Evolutionary conservation across 2,797 vertebrate species (phyloP).

Genomic region (Muraenolepis orangiensis): DNA sequence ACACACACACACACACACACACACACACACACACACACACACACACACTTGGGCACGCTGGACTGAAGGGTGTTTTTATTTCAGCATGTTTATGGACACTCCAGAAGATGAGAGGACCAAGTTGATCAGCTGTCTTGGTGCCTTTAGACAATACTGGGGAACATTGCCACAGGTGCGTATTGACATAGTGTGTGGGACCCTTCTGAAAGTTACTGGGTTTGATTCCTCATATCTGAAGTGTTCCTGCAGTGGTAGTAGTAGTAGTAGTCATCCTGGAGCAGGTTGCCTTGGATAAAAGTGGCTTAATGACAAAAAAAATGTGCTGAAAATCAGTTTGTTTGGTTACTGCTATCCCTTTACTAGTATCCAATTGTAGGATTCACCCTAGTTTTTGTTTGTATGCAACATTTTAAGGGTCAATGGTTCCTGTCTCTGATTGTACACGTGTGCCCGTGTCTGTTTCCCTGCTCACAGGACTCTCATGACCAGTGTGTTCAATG

Average conservation of each 20-base stretch:
- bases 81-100: slow-evolving; percentile 97
- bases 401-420: not conserved
- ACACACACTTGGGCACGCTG: not conserved
- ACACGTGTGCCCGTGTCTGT: not conserved
- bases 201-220: not conserved
- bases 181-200: not conserved
- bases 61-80: slow-evolving; percentile 9
- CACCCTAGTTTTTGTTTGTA: not conserved
- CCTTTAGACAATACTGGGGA: slow-evolving; percentile 93
- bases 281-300: not conserved
- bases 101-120: slow-evolving; percentile 95
- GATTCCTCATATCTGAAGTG: not conserved
- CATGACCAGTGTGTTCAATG: slow-evolving; percentile 97
- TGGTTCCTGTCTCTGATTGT: not conserved
- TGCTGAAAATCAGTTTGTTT: too few relatives aligned
- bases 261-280: not conserved
- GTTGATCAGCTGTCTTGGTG: slow-evolving; percentile 90
- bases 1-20: not conserved
- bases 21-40: not conserved
- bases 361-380: too few relatives aligned
- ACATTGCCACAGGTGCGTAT: slow-evolving; percentile 87
- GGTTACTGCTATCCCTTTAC: too few relatives aligned
- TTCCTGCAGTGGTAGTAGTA: too few relatives aligned
- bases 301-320: not conserved
- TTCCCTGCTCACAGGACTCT: slow-evolving; percentile 80